phyloP scores from a whole-genome alignment of 2,113 vertebrate species.

The Raja brachyura region DNA sequence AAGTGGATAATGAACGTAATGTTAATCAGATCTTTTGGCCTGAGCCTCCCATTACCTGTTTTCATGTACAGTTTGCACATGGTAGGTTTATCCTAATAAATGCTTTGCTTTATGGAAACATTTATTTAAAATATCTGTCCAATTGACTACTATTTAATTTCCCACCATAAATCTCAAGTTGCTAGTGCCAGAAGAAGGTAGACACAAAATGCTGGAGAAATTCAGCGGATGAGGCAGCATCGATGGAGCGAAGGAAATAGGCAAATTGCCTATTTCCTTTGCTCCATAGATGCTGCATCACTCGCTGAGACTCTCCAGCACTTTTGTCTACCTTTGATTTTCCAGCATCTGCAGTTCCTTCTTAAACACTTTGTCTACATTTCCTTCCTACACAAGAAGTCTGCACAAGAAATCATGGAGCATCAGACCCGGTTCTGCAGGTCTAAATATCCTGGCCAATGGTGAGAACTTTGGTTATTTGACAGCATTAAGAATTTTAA shows the following conservation, averaged over 20 bases:
- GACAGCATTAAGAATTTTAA: not conserved
- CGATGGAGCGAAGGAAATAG: too few relatives aligned
- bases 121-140: not conserved
- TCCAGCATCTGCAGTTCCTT: too few relatives aligned
- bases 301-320: too few relatives aligned
- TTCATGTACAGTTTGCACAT: not conserved
- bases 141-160: not conserved
- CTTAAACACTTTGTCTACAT: too few relatives aligned
- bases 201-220: too few relatives aligned
- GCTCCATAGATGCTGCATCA: too few relatives aligned
- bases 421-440: not conserved
- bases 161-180: not conserved
- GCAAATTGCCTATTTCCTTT: too few relatives aligned
- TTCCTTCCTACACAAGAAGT: too few relatives aligned
- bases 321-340: too few relatives aligned
- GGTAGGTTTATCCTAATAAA: not conserved
- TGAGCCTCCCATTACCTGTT: not conserved
- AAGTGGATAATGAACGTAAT: not conserved
- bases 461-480: not conserved
- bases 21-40: not conserved
- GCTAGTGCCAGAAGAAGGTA: not conserved
- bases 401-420: not conserved
- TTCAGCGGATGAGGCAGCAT: too few relatives aligned
- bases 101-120: too few relatives aligned
- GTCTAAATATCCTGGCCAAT: not conserved